These are phyloP conservation scores for Alviniconcha strummeri DNA, from an alignment of 2,888 invertebrate genomes.

Conservation along the genomic window DNA sequence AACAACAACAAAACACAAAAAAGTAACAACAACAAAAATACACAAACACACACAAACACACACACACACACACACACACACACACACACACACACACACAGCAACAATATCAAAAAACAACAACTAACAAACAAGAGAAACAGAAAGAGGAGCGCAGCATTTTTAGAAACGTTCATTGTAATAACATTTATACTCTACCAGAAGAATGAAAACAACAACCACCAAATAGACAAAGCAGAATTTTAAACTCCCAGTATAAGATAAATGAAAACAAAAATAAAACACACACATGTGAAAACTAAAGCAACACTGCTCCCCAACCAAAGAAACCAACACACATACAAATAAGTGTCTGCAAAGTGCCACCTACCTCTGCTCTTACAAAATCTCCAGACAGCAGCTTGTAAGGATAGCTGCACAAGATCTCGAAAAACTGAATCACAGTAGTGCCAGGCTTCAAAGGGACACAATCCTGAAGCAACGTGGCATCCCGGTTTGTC, in stretches of 20 bases:
- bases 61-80: background rate
- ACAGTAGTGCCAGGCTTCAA: conserved; percentile 53
- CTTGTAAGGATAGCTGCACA: conserved; percentile 47
- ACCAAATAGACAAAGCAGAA: no score
- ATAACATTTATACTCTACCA: no score
- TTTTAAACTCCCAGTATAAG: no score
- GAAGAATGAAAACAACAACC: no score
- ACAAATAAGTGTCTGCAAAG: background rate
- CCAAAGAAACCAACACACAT: background rate
- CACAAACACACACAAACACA: background rate
- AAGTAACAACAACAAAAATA: background rate
- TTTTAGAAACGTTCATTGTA: background rate
- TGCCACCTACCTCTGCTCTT: conserved; percentile 53
- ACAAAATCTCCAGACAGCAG: conserved; percentile 58
- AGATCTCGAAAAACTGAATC: conserved; percentile 47
- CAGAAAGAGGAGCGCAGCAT: no score
- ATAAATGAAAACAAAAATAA: background rate
- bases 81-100: background rate
- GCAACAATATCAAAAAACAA: background rate
- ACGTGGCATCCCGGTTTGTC: conserved; percentile 24
- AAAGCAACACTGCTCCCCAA: no score
- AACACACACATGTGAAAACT: background rate
- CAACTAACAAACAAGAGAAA: background rate
- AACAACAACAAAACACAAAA: background rate
- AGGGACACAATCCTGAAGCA: conserved; percentile 53